A percentile compares a stretch with the other conserved stretches of the same genome.
These are phyloP conservation scores for Diplosoma virens DNA, from an alignment of 23 tunicate species.

Conservation along the genomic window DNA sequence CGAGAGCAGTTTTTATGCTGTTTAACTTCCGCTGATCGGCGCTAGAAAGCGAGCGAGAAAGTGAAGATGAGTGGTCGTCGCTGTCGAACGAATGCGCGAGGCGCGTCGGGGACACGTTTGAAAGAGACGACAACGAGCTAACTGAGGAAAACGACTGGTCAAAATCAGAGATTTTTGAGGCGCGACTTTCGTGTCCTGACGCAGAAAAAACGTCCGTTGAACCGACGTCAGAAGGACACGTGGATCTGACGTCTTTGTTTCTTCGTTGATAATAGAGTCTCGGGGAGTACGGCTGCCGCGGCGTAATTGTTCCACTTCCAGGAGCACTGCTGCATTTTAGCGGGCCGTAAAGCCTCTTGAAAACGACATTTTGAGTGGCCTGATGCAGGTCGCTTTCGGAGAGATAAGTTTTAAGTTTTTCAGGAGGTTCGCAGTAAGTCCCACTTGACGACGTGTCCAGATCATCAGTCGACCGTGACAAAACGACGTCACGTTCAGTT, in stretches of 20 bases:
- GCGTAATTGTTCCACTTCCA: slow-evolving; percentile 10
- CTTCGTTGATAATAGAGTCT: slow-evolving; percentile 54
- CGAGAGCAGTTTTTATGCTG: not conserved
- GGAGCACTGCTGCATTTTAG: slow-evolving; percentile 12
- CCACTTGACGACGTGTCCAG: not conserved
- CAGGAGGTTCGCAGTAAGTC: not conserved
- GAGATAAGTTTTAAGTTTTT: not conserved
- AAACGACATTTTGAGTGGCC: too few relatives aligned
- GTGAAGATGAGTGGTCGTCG: not conserved
- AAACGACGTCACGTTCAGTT: not conserved
- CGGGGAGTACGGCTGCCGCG: slow-evolving; percentile 70
- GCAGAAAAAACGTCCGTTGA: not conserved
- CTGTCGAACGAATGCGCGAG: not conserved
- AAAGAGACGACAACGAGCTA: slow-evolving; percentile 2
- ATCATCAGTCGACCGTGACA: not conserved
- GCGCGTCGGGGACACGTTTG: slow-evolving; percentile 1
- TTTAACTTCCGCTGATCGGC: slow-evolving; percentile 7
- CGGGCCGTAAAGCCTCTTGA: not conserved
- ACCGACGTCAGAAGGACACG: not conserved
- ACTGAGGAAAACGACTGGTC: slow-evolving; percentile 8
- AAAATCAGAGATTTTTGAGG: not conserved
- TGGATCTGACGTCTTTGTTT: not conserved
- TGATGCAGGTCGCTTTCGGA: slow-evolving; percentile 1
- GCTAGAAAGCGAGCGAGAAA: slow-evolving; percentile 8
- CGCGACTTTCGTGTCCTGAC: slow-evolving; percentile 1